phyloP scores from a whole-genome alignment of 2,888 invertebrate species.

The Allophyes oxyacanthae region DNA sequence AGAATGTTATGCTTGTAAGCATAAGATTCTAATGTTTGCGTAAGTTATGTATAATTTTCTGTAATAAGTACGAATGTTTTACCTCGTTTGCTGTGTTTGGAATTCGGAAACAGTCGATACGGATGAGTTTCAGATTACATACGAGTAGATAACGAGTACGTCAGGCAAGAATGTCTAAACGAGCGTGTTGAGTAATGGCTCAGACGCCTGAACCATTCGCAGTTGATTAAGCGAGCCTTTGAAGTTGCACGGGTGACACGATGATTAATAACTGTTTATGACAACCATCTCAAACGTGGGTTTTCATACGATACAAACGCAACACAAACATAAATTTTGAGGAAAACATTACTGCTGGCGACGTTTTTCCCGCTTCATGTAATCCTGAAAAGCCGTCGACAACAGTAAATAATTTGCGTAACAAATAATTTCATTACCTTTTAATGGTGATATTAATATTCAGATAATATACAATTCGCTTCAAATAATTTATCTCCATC shows the following conservation, averaged over 20 bases:
- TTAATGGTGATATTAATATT: constrained; percentile 43
- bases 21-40: no score
- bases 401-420: constrained; percentile 52
- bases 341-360: constrained; percentile 41
- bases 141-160: constrained; percentile 69
- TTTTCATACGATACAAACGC: constrained; percentile 61
- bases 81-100: constrained; percentile 23
- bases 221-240: constrained; percentile 85
- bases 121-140: constrained; percentile 66
- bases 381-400: constrained; percentile 59
- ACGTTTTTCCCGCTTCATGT: constrained; percentile 54
- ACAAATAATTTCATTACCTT: constrained; percentile 51
- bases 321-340: constrained; percentile 61
- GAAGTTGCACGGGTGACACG: constrained; percentile 78
- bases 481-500: constrained; percentile 8
- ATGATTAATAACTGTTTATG: constrained; percentile 85
- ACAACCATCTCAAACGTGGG: constrained; percentile 75
- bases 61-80: constrained; percentile 20
- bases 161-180: constrained; percentile 80
- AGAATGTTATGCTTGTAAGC: constrained; percentile 7
- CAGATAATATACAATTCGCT: constrained; percentile 34
- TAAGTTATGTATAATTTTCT: constrained; percentile 23
- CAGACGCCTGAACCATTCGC: constrained; percentile 79
- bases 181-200: constrained; percentile 79
- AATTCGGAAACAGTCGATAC: constrained; percentile 51